phyloP scores from a whole-genome alignment of 2,888 invertebrate genomes.

The Lasioglossum leucozonium region DNA sequence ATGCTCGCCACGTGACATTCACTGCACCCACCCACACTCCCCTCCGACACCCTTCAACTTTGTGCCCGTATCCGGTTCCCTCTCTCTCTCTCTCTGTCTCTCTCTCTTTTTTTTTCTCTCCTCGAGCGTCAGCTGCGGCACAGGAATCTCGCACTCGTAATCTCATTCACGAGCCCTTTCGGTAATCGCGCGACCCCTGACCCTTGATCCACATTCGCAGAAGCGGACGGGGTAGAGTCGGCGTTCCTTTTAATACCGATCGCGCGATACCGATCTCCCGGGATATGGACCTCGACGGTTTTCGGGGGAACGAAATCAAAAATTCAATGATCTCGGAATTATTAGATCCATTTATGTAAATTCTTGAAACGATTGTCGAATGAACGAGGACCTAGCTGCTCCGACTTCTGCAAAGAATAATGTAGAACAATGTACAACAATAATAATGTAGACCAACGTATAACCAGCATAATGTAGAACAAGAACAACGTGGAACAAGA shows the following conservation, averaged over 20 bases:
- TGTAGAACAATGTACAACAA: neutral
- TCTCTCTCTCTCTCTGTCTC: neutral
- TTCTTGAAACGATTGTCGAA: neutral
- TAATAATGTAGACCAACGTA: no score
- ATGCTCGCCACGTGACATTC: conserved; percentile 64
- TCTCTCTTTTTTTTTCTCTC: neutral
- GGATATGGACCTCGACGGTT: no score
- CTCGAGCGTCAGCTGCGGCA: conserved; percentile 10
- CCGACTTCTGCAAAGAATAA: neutral
- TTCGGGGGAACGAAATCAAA: no score
- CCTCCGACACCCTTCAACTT: neutral
- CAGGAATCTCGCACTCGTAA: conserved; percentile 21
- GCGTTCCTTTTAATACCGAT: neutral
- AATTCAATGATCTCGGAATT: no score
- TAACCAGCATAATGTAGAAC: no score
- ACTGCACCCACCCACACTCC: neutral
- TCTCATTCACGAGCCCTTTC: conserved; percentile 13
- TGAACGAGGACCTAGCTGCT: neutral
- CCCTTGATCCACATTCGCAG: conserved; percentile 11
- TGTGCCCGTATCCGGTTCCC: conserved; percentile 48
- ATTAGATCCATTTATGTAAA: no score
- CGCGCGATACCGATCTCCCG: neutral
- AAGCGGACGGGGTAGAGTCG: neutral
- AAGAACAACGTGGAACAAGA: neutral
- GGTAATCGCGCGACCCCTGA: conserved; percentile 8